Evolutionary conservation across 2,797 vertebrate genomes (phyloP).

Genomic region (Siniperca obscura): DNA sequence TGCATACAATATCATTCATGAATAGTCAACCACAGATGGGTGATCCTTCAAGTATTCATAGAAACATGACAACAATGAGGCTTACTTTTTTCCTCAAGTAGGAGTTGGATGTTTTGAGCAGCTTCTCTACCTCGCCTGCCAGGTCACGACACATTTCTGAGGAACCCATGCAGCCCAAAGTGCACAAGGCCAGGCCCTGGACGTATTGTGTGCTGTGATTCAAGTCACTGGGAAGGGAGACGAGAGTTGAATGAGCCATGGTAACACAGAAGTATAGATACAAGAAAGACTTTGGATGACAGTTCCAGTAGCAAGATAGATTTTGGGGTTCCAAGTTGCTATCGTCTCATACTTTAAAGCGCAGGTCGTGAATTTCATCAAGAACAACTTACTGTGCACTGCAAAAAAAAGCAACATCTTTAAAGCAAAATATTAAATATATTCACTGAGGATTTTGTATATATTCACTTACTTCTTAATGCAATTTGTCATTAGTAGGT

Average conservation of each 20-base stretch:
- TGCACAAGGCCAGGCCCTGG: slow-evolving; percentile 98
- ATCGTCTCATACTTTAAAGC: neutral
- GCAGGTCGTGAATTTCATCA: slow-evolving; percentile 9
- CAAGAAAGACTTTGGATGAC: neutral
- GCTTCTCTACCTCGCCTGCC: slow-evolving; percentile 98
- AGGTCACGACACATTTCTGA: slow-evolving; percentile 99
- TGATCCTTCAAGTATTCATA: neutral
- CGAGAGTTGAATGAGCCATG: slow-evolving; percentile 32
- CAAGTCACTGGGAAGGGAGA: slow-evolving; percentile 90
- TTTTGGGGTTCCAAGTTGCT: neutral
- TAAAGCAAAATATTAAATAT: neutral
- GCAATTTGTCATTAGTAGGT: slow-evolving; percentile 99
- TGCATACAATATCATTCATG: neutral
- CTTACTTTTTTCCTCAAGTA: slow-evolving; percentile 99
- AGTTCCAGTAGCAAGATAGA: neutral
- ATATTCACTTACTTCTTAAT: slow-evolving; percentile 95
- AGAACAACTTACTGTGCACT: neutral
- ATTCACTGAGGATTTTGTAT: neutral
- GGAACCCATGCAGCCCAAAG: slow-evolving; percentile 99
- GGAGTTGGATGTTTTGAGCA: slow-evolving; percentile 99
- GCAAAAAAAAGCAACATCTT: neutral
- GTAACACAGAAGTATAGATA: slow-evolving; percentile 11
- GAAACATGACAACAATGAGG: slow-evolving; percentile 2
- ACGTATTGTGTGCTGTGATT: slow-evolving; percentile 99
- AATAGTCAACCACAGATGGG: neutral